Evolutionary conservation across 2,888 invertebrate species (phyloP).

Genomic region (Brenthis daphne): DNA sequence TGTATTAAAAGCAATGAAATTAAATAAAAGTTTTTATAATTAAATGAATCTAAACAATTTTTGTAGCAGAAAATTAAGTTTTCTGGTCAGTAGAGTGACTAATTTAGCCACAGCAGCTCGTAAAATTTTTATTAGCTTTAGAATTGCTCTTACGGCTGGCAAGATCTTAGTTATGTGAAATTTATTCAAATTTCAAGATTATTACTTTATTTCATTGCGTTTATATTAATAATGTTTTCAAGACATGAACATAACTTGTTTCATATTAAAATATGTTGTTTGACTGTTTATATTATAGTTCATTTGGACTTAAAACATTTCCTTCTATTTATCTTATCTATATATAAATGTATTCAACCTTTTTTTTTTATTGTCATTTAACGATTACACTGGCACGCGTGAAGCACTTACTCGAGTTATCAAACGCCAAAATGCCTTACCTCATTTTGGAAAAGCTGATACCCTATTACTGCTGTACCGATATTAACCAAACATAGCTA

Average conservation of each 20-base stretch:
- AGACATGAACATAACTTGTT: not conserved
- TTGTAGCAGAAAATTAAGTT: slow-evolving; percentile 19
- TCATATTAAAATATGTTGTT: not conserved
- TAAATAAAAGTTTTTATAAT: slow-evolving; percentile 5
- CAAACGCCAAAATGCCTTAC: too few relatives aligned
- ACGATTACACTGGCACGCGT: too few relatives aligned
- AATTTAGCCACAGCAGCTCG: slow-evolving; percentile 14
- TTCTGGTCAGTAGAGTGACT: slow-evolving; percentile 17
- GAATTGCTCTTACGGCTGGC: slow-evolving; percentile 15
- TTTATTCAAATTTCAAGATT: slow-evolving; percentile 14
- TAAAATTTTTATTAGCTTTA: slow-evolving; percentile 20
- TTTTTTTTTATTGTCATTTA: too few relatives aligned
- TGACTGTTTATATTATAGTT: not conserved
- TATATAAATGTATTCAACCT: too few relatives aligned
- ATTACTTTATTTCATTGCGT: slow-evolving; percentile 14
- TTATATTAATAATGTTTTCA: not conserved
- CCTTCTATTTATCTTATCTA: too few relatives aligned
- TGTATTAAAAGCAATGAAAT: too few relatives aligned
- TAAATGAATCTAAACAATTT: slow-evolving; percentile 12
- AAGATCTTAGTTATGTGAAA: slow-evolving; percentile 14
- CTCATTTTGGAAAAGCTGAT: too few relatives aligned
- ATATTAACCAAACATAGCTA: too few relatives aligned
- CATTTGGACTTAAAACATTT: too few relatives aligned
- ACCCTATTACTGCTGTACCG: too few relatives aligned
- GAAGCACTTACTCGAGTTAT: too few relatives aligned